Evolutionary conservation across 2,888 invertebrate species (phyloP).

Genomic region (Epinotia bilunana): DNA sequence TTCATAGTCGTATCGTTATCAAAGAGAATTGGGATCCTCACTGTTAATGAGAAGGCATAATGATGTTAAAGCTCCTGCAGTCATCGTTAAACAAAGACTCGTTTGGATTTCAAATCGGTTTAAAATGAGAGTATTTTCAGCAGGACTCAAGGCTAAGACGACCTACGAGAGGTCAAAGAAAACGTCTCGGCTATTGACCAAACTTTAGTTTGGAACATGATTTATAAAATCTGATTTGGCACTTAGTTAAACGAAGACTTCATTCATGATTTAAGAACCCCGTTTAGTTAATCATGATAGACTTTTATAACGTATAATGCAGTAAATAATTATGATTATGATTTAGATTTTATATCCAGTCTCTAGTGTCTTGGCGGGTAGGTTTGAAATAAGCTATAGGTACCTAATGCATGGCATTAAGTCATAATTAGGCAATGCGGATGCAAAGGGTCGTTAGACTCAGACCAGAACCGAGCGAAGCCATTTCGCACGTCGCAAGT

Average conservation of each 20-base stretch:
- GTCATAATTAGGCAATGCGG: slow-evolving; percentile 49
- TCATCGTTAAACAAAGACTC: slow-evolving; percentile 6
- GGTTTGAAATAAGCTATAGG: neutral
- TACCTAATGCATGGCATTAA: slow-evolving; percentile 1
- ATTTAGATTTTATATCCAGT: neutral
- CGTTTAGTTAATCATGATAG: neutral
- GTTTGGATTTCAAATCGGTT: neutral
- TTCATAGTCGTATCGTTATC: slow-evolving; percentile 27
- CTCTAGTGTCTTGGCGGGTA: neutral
- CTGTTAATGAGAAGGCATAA: slow-evolving; percentile 12
- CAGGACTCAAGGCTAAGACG: neutral
- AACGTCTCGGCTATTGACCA: slow-evolving; percentile 5
- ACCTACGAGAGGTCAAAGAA: neutral
- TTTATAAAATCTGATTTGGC: neutral
- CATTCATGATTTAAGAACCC: neutral
- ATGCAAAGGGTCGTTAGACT: slow-evolving; percentile 58
- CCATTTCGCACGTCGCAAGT: slow-evolving; percentile 51
- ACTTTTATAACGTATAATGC: no score
- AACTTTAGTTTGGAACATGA: neutral
- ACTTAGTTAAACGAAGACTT: slow-evolving; percentile 7
- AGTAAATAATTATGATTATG: no score
- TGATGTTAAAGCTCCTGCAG: slow-evolving; percentile 4
- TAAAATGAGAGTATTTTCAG: neutral
- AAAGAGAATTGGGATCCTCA: slow-evolving; percentile 24
- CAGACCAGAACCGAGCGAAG: slow-evolving; percentile 52